Conservation (phyloP, 2,888 invertebrate species). For the Athalia cordata region DNA sequence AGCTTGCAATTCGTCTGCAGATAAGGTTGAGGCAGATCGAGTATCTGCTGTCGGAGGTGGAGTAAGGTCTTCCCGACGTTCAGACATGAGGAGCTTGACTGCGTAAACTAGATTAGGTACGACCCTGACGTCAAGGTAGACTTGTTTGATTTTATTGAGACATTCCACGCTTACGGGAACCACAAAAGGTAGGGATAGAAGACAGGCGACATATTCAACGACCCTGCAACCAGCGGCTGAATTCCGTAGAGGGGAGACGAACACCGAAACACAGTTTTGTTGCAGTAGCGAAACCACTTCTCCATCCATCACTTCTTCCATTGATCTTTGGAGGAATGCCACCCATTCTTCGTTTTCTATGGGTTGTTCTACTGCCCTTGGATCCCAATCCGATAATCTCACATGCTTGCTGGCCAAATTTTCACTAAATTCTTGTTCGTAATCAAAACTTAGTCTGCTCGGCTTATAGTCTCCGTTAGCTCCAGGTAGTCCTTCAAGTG, state of each 20-base stretch:
- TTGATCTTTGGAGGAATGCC: constrained; percentile 86
- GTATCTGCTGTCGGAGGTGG: constrained; percentile 55
- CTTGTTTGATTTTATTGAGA: constrained; percentile 76
- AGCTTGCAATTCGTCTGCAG: constrained; percentile 79
- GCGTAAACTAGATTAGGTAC: constrained; percentile 89
- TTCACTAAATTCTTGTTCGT: constrained; percentile 58
- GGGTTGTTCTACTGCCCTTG: constrained; percentile 72
- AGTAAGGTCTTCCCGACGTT: constrained; percentile 54
- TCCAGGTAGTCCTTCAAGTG: constrained; percentile 21
- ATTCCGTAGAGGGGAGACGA: constrained; percentile 81
- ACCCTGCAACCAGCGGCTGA: constrained; percentile 79
- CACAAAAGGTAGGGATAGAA: constrained; percentile 81
- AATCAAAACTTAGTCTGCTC: constrained; percentile 58
- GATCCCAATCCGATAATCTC: constrained; percentile 64
- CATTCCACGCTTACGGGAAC: constrained; percentile 62
- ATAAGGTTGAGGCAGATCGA: constrained; percentile 72
- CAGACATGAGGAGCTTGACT: constrained; percentile 80
- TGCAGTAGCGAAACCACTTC: constrained; percentile 86
- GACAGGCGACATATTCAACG: constrained; percentile 78
- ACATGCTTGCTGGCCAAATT: constrained; percentile 50
- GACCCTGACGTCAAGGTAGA: constrained; percentile 87
- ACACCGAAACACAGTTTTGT: constrained; percentile 75
- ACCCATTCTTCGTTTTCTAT: constrained; percentile 93
- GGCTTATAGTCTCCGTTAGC: constrained; percentile 51
- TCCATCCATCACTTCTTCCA: constrained; percentile 88